phyloP scores from a whole-genome alignment of 2,888 invertebrate genomes.

The Phyllotreta cruciferae region DNA sequence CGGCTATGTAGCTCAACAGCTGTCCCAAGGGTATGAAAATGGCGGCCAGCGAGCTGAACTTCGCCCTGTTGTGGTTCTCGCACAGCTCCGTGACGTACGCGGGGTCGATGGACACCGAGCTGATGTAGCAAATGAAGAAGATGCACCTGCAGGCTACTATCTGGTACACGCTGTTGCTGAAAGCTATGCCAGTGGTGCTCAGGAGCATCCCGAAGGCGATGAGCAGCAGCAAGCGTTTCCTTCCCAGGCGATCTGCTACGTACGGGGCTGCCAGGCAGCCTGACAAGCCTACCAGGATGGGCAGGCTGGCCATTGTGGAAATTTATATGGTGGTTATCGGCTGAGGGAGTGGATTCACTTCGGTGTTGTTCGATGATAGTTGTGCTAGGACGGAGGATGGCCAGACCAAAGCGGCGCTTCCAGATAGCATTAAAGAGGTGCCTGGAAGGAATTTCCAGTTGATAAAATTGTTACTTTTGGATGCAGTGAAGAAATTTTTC shows the following conservation, averaged over 20 bases:
- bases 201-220: background rate
- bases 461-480: background rate
- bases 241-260: conserved; percentile 17
- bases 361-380: conserved; percentile 1
- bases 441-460: background rate
- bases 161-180: background rate
- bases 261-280: background rate
- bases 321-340: conserved; percentile 12
- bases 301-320: conserved; percentile 20
- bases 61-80: conserved; percentile 31
- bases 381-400: conserved; percentile 3
- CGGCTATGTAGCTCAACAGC: conserved; percentile 18
- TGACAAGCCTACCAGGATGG: background rate
- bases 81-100: conserved; percentile 23
- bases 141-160: conserved; percentile 2
- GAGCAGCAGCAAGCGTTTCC: conserved; percentile 14
- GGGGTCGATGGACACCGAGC: conserved; percentile 56
- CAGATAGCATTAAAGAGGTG: background rate
- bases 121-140: background rate
- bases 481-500: conserved; percentile 4
- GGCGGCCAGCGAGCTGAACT: conserved; percentile 16
- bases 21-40: conserved; percentile 19
- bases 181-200: conserved; percentile 3
- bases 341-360: background rate
- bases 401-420: conserved; percentile 3